phyloP scores from a whole-genome alignment of 2,113 vertebrate genomes.

The Clarias macrocephalus region DNA sequence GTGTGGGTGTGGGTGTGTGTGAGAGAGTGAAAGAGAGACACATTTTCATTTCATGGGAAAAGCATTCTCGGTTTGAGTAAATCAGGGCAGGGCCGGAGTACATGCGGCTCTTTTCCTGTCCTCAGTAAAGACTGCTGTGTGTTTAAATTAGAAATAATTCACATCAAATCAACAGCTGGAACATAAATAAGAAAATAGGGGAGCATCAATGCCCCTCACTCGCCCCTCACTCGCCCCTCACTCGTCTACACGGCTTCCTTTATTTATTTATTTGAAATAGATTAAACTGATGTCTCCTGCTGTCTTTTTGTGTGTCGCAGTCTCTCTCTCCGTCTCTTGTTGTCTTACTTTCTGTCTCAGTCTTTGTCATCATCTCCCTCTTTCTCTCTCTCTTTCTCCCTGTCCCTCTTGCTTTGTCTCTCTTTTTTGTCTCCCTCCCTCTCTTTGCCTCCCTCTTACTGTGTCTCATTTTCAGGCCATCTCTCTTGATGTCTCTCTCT shows the following conservation, averaged over 20 bases:
- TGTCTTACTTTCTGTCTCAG: no score
- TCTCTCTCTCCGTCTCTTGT: not conserved
- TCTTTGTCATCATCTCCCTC: not conserved
- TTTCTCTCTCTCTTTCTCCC: not conserved
- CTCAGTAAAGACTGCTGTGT: no score
- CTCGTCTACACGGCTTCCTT: not conserved
- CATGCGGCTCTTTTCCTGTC: no score
- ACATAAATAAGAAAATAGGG: not conserved
- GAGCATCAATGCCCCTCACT: no score
- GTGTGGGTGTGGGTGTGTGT: not conserved
- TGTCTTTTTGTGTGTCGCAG: not conserved
- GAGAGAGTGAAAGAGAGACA: not conserved
- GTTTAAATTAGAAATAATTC: not conserved
- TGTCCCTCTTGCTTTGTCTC: no score
- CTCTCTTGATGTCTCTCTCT: constrained; percentile 30
- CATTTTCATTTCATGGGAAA: not conserved
- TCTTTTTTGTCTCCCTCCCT: constrained; percentile 41
- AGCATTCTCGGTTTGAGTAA: not conserved
- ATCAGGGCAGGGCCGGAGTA: not conserved
- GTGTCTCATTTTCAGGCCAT: not conserved
- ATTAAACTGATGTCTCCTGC: not conserved
- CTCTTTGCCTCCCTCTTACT: not conserved
- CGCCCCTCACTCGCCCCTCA: no score
- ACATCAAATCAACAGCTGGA: not conserved
- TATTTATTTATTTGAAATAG: no score